Base-by-base conservation (phyloP, 2,888 invertebrate genomes). In the Luperina nickerlii region DNA sequence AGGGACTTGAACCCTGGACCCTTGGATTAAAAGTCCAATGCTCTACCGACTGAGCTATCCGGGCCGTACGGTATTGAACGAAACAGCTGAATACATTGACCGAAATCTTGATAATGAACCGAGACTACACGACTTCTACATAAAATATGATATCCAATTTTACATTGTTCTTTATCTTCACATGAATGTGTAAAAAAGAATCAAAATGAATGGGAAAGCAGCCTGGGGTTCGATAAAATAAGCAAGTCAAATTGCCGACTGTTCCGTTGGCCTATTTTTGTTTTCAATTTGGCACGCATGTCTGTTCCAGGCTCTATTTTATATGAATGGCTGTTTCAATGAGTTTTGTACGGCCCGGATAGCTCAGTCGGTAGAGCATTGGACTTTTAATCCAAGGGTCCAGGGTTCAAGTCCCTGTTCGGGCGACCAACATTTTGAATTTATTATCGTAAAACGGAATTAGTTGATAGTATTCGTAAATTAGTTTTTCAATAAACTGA, bases 321-420 rank as follows among this genome's bases (percentile, higher is more conserved):
- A 57, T 76, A 57, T 69, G 60, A 57, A 78, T 13, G 13, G 42
- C 38, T 78, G 15, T 83, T 86, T 86, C 76, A 0, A 0, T 1
- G 0, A 0, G 0, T 0, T 0, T 0, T 0, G 0, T 8, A 78
- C 0, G 3, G 88, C 88, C 88, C 88, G 89, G 89, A 87, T 97
- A 96, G 97, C 96, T 97, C 97, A 97, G 96, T 97, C 96, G 97
- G 96, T 97, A 97, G 96, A 97, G 97, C 96, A 96, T 96, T 96
- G 96, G 96, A 96, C 96, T 96, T 96, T 96, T 96, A 97, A 96
- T 96, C 96, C 96, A 96, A 96, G 96, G 96, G 97, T 88, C 89
- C 88, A 89, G 87, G 88, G 89, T 89, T 89, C 88, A 88, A 88
- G 88, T 87, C 87, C 88, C 88, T 89, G 88, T 89, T 89, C 88